Conservation (phyloP, 2,797 vertebrate genomes). For the Pseudochirops cupreus region DNA sequence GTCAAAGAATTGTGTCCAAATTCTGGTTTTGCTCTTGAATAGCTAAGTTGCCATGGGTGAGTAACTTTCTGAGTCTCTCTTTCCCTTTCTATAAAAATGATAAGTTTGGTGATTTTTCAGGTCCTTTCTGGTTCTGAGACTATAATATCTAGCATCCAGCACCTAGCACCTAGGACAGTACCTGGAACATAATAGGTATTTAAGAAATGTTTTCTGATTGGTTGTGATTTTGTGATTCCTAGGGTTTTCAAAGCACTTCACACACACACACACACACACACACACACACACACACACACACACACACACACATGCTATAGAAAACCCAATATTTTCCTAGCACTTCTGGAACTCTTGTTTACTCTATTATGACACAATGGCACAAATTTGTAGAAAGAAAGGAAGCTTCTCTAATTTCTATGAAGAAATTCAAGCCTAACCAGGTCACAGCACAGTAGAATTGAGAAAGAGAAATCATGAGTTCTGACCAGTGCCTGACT, state of each 20-base stretch:
- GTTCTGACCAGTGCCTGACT: constrained; percentile 30
- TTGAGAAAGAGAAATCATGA: background rate
- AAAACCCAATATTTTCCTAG: constrained; percentile 17
- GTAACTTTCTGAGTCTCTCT: background rate
- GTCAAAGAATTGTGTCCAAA: background rate
- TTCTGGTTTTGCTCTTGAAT: background rate
- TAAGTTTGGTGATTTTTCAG: background rate
- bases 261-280: background rate
- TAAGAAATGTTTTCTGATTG: background rate
- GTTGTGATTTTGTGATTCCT: constrained; percentile 26
- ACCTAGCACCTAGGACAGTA: background rate
- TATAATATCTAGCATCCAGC: background rate
- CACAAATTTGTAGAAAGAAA: background rate
- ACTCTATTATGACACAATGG: background rate
- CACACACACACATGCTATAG: background rate
- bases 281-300: too few species aligned
- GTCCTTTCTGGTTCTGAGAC: background rate
- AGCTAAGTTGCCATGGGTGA: background rate
- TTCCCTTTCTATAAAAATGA: background rate
- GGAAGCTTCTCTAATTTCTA: background rate
- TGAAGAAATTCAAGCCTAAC: background rate
- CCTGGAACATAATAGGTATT: background rate
- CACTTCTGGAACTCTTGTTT: background rate
- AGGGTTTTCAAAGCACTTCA: constrained; percentile 41
- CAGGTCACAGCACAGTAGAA: background rate